phyloP scores from a whole-genome alignment of 2,888 invertebrate genomes.

The Lycia hirtaria region DNA sequence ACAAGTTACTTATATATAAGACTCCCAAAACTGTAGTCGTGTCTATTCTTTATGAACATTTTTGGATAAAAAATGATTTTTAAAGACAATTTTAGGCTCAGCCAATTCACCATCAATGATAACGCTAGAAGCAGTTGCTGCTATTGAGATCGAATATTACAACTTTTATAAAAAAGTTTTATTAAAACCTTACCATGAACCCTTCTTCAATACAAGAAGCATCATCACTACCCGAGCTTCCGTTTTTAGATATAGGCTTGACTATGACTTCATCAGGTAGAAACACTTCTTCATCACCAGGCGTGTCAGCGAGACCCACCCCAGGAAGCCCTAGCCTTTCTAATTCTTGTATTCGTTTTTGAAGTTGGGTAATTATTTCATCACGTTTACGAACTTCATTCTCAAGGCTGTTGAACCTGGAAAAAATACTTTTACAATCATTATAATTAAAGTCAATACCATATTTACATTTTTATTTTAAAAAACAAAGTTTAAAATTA shows the following conservation, averaged over 20 bases:
- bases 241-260: conserved; percentile 58
- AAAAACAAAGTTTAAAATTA: too few relatives aligned
- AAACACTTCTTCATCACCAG: conserved; percentile 40
- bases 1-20: too few relatives aligned
- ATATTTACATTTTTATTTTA: conserved; percentile 60
- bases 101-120: too few relatives aligned
- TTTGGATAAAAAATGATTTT: too few relatives aligned
- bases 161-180: background rate
- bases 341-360: conserved; percentile 89
- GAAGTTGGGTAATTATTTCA: conserved; percentile 91
- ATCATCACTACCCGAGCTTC: conserved; percentile 80
- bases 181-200: conserved; percentile 70
- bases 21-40: too few relatives aligned
- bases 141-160: too few relatives aligned
- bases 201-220: conserved; percentile 76
- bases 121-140: too few relatives aligned
- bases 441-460: conserved; percentile 39
- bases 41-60: too few relatives aligned
- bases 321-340: conserved; percentile 76
- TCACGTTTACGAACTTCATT: conserved; percentile 92
- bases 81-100: too few relatives aligned
- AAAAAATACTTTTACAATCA: conserved; percentile 46
- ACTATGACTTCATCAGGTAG: conserved; percentile 28
- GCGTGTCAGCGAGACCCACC: conserved; percentile 41
- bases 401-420: conserved; percentile 90